A percentile compares a stretch with the other conserved stretches of the same genome.
Evolutionary conservation across 2,797 vertebrate genomes (phyloP).

Genomic region (Eremophila alpestris): DNA sequence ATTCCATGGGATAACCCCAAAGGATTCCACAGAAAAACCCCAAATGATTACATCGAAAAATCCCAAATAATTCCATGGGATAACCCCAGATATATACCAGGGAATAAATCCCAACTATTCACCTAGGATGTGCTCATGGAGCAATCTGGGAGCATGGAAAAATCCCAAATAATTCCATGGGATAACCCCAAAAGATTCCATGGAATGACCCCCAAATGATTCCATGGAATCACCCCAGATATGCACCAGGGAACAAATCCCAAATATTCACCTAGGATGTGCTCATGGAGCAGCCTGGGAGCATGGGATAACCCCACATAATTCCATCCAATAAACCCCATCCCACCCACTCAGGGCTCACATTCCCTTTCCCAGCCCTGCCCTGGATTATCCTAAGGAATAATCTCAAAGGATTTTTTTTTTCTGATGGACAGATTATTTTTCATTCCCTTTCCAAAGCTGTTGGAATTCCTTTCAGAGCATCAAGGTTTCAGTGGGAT

Average conservation of each 20-base stretch:
- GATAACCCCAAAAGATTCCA: no score
- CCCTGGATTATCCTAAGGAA: not conserved
- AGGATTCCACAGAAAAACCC: no score
- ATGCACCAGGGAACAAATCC: no score
- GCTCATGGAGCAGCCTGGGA: no score
- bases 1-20: no score
- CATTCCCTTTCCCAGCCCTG: not conserved
- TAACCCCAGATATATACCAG: not conserved
- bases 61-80: no score
- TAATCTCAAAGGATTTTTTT: no score
- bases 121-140: not conserved
- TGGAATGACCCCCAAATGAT: no score
- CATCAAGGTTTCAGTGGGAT: no score
- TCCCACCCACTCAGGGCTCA: rapidly evolving
- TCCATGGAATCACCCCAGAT: no score
- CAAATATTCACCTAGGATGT: no score
- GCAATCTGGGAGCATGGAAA: not conserved
- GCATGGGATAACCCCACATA: no score
- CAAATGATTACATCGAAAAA: not conserved
- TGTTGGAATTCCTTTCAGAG: not conserved
- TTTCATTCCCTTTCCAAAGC: not conserved
- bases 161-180: not conserved
- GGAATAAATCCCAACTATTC: not conserved
- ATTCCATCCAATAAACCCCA: not conserved
- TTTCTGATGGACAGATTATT: not conserved